phyloP scores from a whole-genome alignment of 2,888 invertebrate genomes.

The Drosophila hamatofila region DNA sequence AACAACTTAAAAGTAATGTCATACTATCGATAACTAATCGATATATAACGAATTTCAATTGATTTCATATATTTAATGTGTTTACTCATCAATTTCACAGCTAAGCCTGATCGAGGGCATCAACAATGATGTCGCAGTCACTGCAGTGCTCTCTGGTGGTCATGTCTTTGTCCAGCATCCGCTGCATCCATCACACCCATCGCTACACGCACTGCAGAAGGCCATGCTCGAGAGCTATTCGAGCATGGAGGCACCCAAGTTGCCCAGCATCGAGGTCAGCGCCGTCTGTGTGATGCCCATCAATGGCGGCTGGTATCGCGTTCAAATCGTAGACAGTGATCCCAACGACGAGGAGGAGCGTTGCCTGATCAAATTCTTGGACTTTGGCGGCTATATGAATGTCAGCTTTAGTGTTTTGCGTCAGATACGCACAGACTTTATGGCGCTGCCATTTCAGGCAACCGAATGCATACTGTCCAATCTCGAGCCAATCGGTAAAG shows the following conservation, averaged over 20 bases:
- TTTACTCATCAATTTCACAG: conserved; percentile 84
- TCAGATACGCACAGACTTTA: conserved; percentile 97
- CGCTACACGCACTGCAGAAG: conserved; percentile 91
- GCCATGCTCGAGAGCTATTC: conserved; percentile 94
- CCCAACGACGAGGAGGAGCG: conserved; percentile 75
- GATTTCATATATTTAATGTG: neutral
- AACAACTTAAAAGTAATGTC: neutral
- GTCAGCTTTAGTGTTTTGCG: conserved; percentile 92
- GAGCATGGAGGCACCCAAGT: conserved; percentile 90
- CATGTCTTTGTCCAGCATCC: conserved; percentile 98
- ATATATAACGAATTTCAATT: neutral
- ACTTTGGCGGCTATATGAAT: conserved; percentile 96
- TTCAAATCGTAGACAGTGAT: conserved; percentile 90
- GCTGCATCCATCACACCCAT: conserved; percentile 96
- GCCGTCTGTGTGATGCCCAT: conserved; percentile 95
- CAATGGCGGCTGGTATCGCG: conserved; percentile 94
- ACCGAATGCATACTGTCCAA: conserved; percentile 97
- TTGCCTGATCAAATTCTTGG: conserved; percentile 94
- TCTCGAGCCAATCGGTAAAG: conserved; percentile 91
- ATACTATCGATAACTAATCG: neutral
- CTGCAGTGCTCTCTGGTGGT: conserved; percentile 93
- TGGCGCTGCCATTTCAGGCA: conserved; percentile 98
- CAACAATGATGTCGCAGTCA: conserved; percentile 96
- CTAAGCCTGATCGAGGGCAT: conserved; percentile 95
- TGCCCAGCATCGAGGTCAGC: conserved; percentile 91